Evolutionary conservation across 92 coral and sea anemone genomes (phyloP).

Genomic region (Ricordea florida): DNA sequence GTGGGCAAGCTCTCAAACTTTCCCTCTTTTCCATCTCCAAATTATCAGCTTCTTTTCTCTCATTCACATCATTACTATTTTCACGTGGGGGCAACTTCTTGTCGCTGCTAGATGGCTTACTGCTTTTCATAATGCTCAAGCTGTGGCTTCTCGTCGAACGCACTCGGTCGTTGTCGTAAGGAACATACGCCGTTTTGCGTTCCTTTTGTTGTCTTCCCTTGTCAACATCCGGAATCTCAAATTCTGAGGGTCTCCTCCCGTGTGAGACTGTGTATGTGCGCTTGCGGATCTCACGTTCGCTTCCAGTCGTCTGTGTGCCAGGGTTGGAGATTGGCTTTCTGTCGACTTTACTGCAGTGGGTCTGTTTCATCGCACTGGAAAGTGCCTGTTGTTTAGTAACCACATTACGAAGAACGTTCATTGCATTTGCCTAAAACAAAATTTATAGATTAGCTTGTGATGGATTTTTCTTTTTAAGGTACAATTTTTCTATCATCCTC

Average conservation of each 20-base stretch:
- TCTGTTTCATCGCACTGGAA: neutral
- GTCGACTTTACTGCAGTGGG: neutral
- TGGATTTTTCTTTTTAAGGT: too few relatives aligned
- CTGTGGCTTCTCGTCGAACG: too few relatives aligned
- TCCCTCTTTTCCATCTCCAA: neutral
- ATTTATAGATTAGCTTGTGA: too few relatives aligned
- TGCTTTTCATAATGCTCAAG: too few relatives aligned
- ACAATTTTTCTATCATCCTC: too few relatives aligned
- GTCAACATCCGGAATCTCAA: slow-evolving; percentile 35
- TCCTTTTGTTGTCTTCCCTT: neutral
- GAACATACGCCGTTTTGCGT: slow-evolving; percentile 3
- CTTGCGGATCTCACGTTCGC: slow-evolving; percentile 9
- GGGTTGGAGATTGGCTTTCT: neutral
- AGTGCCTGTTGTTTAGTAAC: neutral
- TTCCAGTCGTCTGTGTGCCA: neutral
- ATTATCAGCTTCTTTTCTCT: neutral
- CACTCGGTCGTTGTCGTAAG: too few relatives aligned
- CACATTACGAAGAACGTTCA: neutral
- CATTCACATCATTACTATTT: too few relatives aligned
- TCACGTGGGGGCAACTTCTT: too few relatives aligned
- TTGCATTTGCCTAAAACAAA: neutral
- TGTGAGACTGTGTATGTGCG: slow-evolving; percentile 48
- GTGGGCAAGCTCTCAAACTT: too few relatives aligned
- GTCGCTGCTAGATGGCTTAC: too few relatives aligned
- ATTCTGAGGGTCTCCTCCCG: slow-evolving; percentile 9